Base-by-base conservation (phyloP, 2,113 vertebrate species). In the Gasterosteus nipponicus region DNA sequence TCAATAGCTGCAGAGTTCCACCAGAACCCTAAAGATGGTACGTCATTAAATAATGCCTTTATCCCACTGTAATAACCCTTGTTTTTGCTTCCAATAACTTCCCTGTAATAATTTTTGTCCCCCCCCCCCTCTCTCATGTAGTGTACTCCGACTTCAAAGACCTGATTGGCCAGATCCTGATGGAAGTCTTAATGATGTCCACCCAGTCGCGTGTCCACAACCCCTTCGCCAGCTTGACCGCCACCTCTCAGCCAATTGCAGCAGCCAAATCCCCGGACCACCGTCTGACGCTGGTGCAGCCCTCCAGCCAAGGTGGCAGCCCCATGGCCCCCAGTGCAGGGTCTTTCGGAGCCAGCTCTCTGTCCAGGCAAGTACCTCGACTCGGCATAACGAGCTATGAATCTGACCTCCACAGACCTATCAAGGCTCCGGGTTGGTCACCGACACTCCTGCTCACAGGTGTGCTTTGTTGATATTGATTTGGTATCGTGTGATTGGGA, bases 171-270 rank as follows among this genome's bases (percentile, higher is more conserved):
- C 98, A 99, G 95, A 98, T 99, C 87, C 92, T 99, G 89, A 98
- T 99, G 97, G 98, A 99, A 94, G 98, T 98, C 78, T 95, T 99
- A 86, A 97, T 99, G 96, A 97, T 98, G 96, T 99, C 97, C 60
- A 96, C 98, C 46, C 97, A 98, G 88, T 94, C 95, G 0, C 94
- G 95, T 86, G 95, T 98, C 31, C 96, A 98, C 83, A 99, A 99
- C 89, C 97, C 98, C 0, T 99, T 99, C 60, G 96, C 97, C 89
- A 99, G 98, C 86, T 93, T 99, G 93, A 99, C 98, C 2, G 97
- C 98, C 78, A 99, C 98, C 0, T 98, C 98, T 2, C 96, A 97
- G 81, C 97, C 97, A 73, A 98, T 99, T 18, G 92, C 96, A 2
- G 92, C 97, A 84, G 96, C 97, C 90, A 96, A 96, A 86, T 96